Base-by-base conservation (phyloP, 2,797 vertebrate genomes). In the Myotis findleyi region DNA sequence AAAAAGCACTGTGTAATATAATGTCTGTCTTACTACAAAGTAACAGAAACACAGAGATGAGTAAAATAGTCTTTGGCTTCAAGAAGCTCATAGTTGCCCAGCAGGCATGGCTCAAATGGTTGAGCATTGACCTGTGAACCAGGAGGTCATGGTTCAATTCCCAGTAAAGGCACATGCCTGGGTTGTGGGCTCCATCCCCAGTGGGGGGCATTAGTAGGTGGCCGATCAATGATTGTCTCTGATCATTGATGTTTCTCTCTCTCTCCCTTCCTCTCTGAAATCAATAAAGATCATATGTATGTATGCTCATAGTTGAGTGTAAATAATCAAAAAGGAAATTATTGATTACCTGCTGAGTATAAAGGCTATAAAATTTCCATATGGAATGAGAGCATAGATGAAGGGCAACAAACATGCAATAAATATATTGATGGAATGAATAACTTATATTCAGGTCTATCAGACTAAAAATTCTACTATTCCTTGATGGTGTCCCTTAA, bases 301-400 rank as follows among this genome's bases (percentile, higher is more conserved):
- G 6, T 51, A 59, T 27, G 57, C 5, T 27, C 25, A 62, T 62
- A 73, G 18, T 21, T 68, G 4, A 18, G 7, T 51, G 8, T 18
- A 77, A 79, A 92, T 10, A 81, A 38, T 81, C 4, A 85, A 94
- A 47, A 18, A 94, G 81, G 25, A 62, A 62, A 84, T n/a, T 68
- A 51, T n/a, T 44, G 13, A n/a, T 69, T 51, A 68, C 18, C 27
- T 71, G 30, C 41, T 76, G 20, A 21, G 5, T 44, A 3, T 86
- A 69, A 94, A 88, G 66, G 1, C 47, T 94, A 47, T 69, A 49
- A 84, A 88, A 87, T 2, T 72, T 92, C 68, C 36, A 57, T 7
- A 72, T 71, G 30, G n/a, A 80, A 33, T 85, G n/a, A n/a, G 20
- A 68, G 6, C 72, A 91, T 3, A 89, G 12, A 94, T 49, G 27